Conservation (phyloP, 2,888 invertebrate genomes). For the Tipula confusa region DNA sequence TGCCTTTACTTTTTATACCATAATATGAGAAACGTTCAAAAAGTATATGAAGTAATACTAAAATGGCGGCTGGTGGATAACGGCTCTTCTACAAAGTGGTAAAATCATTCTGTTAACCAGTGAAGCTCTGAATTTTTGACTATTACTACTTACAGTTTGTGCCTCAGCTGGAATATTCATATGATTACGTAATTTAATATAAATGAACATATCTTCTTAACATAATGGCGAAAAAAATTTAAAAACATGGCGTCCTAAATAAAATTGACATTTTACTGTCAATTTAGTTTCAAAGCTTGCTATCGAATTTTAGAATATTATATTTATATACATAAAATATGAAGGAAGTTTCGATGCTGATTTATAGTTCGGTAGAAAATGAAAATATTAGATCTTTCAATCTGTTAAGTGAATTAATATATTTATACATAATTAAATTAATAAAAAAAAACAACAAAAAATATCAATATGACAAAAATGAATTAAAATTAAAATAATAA, state of each 20-base stretch:
- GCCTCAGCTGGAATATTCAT: neutral
- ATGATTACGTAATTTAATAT: neutral
- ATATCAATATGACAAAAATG: constrained; percentile 29
- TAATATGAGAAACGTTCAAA: neutral
- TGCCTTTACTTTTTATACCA: neutral
- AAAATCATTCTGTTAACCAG: neutral
- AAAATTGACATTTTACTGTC: neutral
- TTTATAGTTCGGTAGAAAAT: no score
- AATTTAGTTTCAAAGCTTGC: no score
- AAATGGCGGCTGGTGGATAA: neutral
- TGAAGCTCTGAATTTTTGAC: neutral
- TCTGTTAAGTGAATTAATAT: neutral
- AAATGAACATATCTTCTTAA: neutral
- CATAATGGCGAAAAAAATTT: neutral
- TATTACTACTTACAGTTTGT: neutral
- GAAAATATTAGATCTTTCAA: neutral
- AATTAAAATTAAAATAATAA: neutral
- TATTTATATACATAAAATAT: neutral
- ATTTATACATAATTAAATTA: neutral
- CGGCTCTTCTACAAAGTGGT: neutral
- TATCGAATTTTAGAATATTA: no score
- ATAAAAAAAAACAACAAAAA: neutral
- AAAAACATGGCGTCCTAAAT: neutral
- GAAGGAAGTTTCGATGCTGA: no score
- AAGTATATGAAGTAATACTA: neutral